Base-by-base conservation (phyloP, 2,888 invertebrate genomes). In the Neoascia interrupta region DNA sequence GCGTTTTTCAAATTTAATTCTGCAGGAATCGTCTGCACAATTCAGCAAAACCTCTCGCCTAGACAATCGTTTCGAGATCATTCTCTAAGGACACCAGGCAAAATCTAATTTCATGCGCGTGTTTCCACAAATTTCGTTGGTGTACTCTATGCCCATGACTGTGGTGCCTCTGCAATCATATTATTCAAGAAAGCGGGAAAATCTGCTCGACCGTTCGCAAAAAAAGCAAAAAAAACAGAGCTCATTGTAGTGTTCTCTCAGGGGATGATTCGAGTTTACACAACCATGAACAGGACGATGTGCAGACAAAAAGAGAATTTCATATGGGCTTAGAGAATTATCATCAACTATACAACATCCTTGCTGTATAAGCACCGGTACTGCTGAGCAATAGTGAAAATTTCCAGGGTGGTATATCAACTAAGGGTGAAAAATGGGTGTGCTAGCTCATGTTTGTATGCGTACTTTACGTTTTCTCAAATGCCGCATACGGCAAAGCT, bases 251-350 rank as follows among this genome's bases (percentile, higher is more conserved):
- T n/a, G 39, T 63, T 68, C 53, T 74, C 53, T 60, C 18, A 36
- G 8, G 58, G 21, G 16, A 51, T 45, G 58, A 47, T 68, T 36
- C 56, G 8, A 26, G 13, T 45, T 26, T 6, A 16, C 34, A 45
- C 11, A 4, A n/a, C 1, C 1, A 23, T 45, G 15, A 54, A 31
- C n/a, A 49, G 54, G 41, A 36, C 28, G 43, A 60, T 34, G 36
- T 56, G 49, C 69, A 69, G 56, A 69, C 63, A 51, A 58, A 68
- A 75, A 58, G 63, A 58, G 69, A 69, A 56, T 63, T 51, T 34
- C 63, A 75, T 58, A 75, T 75, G 63, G 43, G 69, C 37, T 49
- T 37, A 21, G 54, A 75, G 51, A 34, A 69, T 51, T 15, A 26
- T 19, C n/a, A n/a, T n/a, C n/a, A n/a, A n/a, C n/a, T n/a, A n/a